phyloP scores from a whole-genome alignment of 2,113 vertebrate genomes.

The Menura novaehollandiae region DNA sequence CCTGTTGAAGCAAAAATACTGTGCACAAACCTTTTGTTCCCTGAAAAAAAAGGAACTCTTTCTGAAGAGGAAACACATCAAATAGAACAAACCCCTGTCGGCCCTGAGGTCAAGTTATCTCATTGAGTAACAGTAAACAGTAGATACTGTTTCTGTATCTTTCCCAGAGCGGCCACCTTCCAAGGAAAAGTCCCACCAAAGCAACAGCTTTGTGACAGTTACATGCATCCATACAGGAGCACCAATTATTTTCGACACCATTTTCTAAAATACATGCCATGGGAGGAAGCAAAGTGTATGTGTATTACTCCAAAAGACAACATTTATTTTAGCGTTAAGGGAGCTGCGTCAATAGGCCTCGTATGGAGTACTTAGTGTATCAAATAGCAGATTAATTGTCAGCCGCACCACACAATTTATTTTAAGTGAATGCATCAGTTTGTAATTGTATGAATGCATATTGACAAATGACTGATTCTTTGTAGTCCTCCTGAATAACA shows the following conservation, averaged over 20 bases:
- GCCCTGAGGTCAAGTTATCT: not conserved
- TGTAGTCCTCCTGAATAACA: conserved; percentile 27
- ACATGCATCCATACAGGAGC: not conserved
- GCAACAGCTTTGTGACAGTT: not conserved
- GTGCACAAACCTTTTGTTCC: not conserved
- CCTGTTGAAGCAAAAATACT: not conserved
- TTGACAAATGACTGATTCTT: conserved; percentile 51
- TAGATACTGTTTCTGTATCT: not conserved
- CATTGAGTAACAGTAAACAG: not conserved
- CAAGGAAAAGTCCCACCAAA: not conserved
- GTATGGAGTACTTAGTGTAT: not conserved
- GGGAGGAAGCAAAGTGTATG: not conserved
- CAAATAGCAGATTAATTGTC: conserved; percentile 25
- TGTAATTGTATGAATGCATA: conserved; percentile 28
- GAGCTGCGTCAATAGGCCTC: not conserved
- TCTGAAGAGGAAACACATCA: not conserved
- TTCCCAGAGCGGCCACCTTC: not conserved
- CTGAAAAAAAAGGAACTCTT: not conserved
- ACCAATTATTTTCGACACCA: not conserved
- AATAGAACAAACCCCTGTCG: not conserved
- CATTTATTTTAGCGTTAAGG: not conserved
- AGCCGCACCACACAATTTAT: not conserved
- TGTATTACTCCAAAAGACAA: not conserved
- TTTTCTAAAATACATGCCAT: not conserved
- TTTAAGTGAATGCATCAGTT: not conserved